A percentile compares a stretch with the other conserved stretches of the same genome.
Evolutionary conservation across 2,797 vertebrate genomes (phyloP).

Genomic region (Gorsachius magnificus): DNA sequence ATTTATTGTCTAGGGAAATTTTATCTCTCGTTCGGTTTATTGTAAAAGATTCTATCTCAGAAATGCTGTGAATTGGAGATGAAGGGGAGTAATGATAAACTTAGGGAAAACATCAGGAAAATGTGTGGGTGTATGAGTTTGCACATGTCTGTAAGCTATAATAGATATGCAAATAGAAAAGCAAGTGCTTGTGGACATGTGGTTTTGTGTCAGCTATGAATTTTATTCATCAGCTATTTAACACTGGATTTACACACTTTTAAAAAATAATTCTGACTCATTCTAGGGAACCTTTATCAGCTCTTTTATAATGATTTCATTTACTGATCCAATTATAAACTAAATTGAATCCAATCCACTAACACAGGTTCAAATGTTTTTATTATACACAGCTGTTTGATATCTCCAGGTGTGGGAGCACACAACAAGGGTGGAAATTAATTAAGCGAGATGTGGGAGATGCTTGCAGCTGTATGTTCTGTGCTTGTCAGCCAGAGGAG

Average conservation of each 20-base stretch:
- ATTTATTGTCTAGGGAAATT: conserved; percentile 47
- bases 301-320: conserved; percentile 26
- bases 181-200: conserved; percentile 59
- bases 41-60: conserved; percentile 56
- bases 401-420: conserved; percentile 57
- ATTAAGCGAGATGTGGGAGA: conserved; percentile 48
- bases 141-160: conserved; percentile 58
- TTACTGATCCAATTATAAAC: conserved; percentile 27
- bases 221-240: conserved; percentile 54
- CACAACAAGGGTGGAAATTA: conserved; percentile 22
- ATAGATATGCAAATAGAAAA: conserved; percentile 59
- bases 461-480: conserved; percentile 2
- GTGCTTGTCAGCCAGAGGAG: conserved; percentile 36
- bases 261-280: conserved; percentile 9
- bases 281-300: conserved; percentile 34
- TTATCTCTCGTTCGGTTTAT: conserved; percentile 21
- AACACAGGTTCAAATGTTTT: background rate
- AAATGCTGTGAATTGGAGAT: conserved; percentile 51
- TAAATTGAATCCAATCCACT: background rate
- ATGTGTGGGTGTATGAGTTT: conserved; percentile 51
- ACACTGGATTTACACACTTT: conserved; percentile 27
- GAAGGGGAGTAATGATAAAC: conserved; percentile 62
- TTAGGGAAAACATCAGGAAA: conserved; percentile 54
- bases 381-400: conserved; percentile 26
- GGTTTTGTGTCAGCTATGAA: conserved; percentile 31